Base-by-base conservation (phyloP, 2,113 vertebrate genomes). In the Nibea coibor region DNA sequence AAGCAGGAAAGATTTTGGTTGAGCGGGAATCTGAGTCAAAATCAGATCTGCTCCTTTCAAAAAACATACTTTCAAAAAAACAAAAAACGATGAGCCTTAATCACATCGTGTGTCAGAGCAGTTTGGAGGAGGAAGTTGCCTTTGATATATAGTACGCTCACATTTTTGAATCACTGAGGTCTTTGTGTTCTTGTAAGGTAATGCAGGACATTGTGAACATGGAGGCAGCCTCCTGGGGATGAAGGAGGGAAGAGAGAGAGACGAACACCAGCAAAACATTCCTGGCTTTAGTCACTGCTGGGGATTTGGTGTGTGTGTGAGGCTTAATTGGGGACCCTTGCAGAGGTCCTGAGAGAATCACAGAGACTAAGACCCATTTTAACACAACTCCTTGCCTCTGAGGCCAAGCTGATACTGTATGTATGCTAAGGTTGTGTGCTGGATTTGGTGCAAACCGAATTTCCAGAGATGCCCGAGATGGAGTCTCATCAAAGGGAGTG, bases 321-420 rank as follows among this genome's bases (percentile, higher is more conserved):
- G 48, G 70, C 87, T 39, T 81, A 72, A 74, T 35, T 62, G 65
- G 59, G 58, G 39, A 81, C 47, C 54, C 20, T 75, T 50, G 39
- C 35, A 73, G 42, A 66, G 65, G 31, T 61, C 42, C 66, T 39
- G 35, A 70, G 48, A 43, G 67, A 68, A n/a, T 77, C 50, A 22
- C 26, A 39, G 20, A 57, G 26, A 47, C 66, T 8, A 0, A 77
- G 28, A 17, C 47, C 43, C 15, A 2, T 42, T 73, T 54, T 17
- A 57, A n/a, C 43, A 50, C 54, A 70, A 47, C 35, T 5, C 56
- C 50, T 72, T 39, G 70, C 61, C 74, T 80, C 48, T 22, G 69
- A 78, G 72, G 75, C 75, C 72, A 24, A 74, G 71, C 63, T 74
- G 42, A 82, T 75, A 28, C 68, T 77, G 63, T 72, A n/a, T 47